These are phyloP conservation scores for Helicoverpa zea DNA, from an alignment of 1,140 invertebrate genomes.

Conservation along the genomic window DNA sequence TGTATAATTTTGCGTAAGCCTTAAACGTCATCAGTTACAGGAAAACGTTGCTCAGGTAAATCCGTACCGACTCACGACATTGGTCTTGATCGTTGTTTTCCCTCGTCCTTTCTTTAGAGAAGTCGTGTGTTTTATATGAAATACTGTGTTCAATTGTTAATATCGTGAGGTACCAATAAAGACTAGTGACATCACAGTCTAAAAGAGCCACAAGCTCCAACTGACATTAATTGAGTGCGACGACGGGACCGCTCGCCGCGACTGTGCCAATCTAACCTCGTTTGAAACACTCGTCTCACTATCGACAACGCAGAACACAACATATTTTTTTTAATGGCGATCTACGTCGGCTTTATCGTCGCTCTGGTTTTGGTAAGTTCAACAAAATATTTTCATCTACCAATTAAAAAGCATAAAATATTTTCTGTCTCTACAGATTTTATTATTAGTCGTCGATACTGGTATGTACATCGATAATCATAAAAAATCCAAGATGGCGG, in stretches of 20 bases:
- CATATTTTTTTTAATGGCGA: constrained; percentile 62
- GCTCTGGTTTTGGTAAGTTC: constrained; percentile 78
- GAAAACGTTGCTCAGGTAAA: constrained; percentile 15
- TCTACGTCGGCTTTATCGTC: constrained; percentile 74
- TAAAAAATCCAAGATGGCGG: constrained; percentile 11
- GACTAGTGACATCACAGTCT: constrained; percentile 80
- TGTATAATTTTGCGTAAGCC: not conserved
- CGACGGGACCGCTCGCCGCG: constrained; percentile 66
- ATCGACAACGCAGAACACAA: constrained; percentile 50
- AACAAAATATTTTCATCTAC: not conserved
- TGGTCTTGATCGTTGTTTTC: constrained; percentile 34
- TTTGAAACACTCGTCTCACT: constrained; percentile 72
- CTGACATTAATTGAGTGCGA: constrained; percentile 80
- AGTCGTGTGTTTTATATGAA: constrained; percentile 25
- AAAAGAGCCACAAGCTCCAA: constrained; percentile 71
- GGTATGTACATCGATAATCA: not conserved
- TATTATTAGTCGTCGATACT: not conserved
- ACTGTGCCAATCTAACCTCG: constrained; percentile 73
- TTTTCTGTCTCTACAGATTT: not conserved
- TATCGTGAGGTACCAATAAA: constrained; percentile 72
- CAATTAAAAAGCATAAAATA: not conserved
- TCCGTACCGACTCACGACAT: constrained; percentile 8
- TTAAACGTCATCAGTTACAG: constrained; percentile 7
- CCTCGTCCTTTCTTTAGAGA: constrained; percentile 38
- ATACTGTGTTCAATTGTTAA: constrained; percentile 48